Percentiles rank a stretch among this genome's conserved stretches.
Conservation (phyloP, 2,797 vertebrate genomes). For the Oreochromis grahami region DNA sequence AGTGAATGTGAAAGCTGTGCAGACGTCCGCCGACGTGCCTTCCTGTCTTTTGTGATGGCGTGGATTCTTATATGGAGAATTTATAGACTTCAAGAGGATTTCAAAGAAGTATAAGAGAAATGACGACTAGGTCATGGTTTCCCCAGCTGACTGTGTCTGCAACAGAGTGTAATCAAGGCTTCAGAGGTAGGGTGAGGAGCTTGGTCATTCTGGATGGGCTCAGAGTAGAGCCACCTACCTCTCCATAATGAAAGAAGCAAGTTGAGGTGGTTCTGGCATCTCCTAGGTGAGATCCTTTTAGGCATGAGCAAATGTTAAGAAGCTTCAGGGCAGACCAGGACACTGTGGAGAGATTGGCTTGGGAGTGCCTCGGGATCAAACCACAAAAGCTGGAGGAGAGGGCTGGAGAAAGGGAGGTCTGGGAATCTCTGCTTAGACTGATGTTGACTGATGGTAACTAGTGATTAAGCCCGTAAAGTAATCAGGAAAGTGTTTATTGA, state of each 20-base stretch:
- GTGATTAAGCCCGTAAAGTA: not conserved
- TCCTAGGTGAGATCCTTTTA: not conserved
- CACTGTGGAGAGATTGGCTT: not conserved
- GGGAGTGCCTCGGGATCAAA: not conserved
- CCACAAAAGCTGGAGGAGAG: not conserved
- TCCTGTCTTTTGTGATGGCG: not conserved
- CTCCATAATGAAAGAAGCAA: not conserved
- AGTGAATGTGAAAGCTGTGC: not conserved
- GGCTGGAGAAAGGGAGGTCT: not conserved
- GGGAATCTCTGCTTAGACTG: not conserved
- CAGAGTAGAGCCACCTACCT: not conserved
- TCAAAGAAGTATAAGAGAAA: not conserved
- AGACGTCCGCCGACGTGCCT: fast-evolving
- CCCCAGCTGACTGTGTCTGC: not conserved
- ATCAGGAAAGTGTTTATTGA: not conserved
- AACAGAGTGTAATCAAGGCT: not conserved
- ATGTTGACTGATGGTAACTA: not conserved
- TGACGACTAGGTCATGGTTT: not conserved
- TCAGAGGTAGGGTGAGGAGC: not conserved
- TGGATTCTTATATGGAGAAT: not conserved
- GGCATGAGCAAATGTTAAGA: not conserved
- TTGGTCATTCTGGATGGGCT: not conserved
- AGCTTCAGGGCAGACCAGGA: not conserved
- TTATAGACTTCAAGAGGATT: not conserved
- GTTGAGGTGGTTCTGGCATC: not conserved